Evolutionary conservation across 2,113 vertebrate genomes (phyloP), one percentile per base, ranked within the genome.

Genomic region (Xenotilapia longispinis): DNA sequence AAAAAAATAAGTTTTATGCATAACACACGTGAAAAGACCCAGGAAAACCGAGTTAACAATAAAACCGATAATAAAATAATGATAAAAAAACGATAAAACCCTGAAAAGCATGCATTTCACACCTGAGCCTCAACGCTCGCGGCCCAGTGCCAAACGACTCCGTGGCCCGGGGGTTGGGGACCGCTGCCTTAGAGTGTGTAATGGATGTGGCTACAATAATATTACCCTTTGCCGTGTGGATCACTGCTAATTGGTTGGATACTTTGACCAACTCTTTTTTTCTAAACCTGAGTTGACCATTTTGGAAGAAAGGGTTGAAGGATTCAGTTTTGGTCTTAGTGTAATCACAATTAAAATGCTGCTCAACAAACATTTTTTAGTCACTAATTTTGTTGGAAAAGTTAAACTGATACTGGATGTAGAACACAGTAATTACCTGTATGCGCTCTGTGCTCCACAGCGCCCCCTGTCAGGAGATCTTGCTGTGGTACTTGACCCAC

Each of bases 401-500:
- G 68, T 73, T 73, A 4, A 45, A 6, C 13, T 6, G 68, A 26
- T 26, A 11, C 40, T 28, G 68, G 40, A 75, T 28, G 9, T 26
- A 47, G 40, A 17, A 26, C 21, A 11, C 40, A 75, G 68, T 49
- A 49, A 78, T 78, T 31, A 78, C 42, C 2, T 54, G 6, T 65
- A 15, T 83, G 11, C 40, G 6, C 8, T 70, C 17, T 84, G 7
- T 94, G 83, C 84, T 86, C 86, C 86, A 65, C 94, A 99, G 99
- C 15, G 95, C 95, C 81, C 95, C 90, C 2, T 98, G 98, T 94
- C 97, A 97, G 96, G 98, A 98, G 92, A 96, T 98, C 85, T 84
- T 99, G 92, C 90, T 98, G 63, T 99, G 98, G 99, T 98, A 96
- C 93, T 93, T 99, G 92, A 95, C 95, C 85, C 96, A 97, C 65